Conservation (phyloP, 1,140 invertebrate species). For the Melitaea cinxia region DNA sequence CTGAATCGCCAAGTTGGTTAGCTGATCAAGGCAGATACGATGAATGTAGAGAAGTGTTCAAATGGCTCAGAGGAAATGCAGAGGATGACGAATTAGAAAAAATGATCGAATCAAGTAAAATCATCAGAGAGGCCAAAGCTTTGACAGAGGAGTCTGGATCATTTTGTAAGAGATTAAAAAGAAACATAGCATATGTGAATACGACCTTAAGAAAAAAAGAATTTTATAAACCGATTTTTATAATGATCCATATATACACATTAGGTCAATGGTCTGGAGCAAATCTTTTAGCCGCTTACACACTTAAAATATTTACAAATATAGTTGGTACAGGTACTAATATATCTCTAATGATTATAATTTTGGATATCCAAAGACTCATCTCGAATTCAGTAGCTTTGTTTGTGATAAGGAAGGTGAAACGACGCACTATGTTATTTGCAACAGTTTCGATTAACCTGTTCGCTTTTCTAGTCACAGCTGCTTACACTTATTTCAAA, state of each 20-base stretch:
- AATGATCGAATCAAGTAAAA: constrained; percentile 56
- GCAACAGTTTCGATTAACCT: constrained; percentile 46
- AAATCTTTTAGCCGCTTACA: constrained; percentile 85
- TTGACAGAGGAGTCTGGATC: constrained; percentile 28
- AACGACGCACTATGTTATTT: constrained; percentile 56
- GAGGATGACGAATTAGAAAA: constrained; percentile 61
- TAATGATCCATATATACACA: constrained; percentile 64
- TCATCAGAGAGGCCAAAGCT: constrained; percentile 39
- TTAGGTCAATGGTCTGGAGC: constrained; percentile 56
- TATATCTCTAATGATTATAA: constrained; percentile 83
- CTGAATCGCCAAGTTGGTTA: constrained; percentile 88
- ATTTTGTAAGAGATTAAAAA: constrained; percentile 35
- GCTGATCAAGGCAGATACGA: constrained; percentile 74
- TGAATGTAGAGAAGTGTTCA: constrained; percentile 72
- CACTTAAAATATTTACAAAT: constrained; percentile 82
- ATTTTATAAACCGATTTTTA: constrained; percentile 62
- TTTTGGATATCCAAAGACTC: constrained; percentile 81
- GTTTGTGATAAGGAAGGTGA: constrained; percentile 57
- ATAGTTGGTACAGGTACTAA: constrained; percentile 76
- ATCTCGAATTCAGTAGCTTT: constrained; percentile 63
- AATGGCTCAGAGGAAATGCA: constrained; percentile 73
- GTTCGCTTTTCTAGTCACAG: constrained; percentile 43
- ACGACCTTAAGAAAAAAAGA: constrained; percentile 52
- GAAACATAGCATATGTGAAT: constrained; percentile 30
- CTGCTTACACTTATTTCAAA: constrained; percentile 52